Evolutionary conservation across 2,797 vertebrate species (phyloP).

Genomic region (Leucoraja ocellata): DNA sequence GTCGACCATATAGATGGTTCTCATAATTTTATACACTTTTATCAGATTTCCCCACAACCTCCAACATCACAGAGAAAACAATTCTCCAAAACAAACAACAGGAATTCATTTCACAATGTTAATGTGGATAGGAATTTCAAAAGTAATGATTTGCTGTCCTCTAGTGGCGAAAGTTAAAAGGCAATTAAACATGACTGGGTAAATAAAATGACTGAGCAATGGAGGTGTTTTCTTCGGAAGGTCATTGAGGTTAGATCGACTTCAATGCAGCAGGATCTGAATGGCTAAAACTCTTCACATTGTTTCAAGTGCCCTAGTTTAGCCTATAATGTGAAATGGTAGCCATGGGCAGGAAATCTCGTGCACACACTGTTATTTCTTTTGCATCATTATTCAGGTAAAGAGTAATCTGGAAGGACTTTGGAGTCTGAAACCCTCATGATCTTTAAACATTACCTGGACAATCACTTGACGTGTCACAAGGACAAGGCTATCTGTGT

Average conservation of each 20-base stretch:
- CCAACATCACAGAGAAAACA: no score
- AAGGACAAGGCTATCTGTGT: no score
- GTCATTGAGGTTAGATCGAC: not conserved
- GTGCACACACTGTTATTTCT: not conserved
- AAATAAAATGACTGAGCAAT: not conserved
- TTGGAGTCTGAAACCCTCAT: no score
- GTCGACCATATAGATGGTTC: no score
- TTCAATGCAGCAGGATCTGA: not conserved
- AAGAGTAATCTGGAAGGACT: no score
- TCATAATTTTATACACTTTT: no score
- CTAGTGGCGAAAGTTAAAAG: not conserved
- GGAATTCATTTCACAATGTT: not conserved
- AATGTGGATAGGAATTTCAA: not conserved
- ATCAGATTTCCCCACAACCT: no score
- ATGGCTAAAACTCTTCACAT: not conserved
- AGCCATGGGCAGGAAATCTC: not conserved
- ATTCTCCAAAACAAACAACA: not conserved
- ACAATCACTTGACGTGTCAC: no score
- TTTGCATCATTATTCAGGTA: no score
- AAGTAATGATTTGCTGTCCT: slow-evolving; percentile 20
- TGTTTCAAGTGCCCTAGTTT: not conserved
- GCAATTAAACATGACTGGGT: not conserved
- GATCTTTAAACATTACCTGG: no score
- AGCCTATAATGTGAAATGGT: not conserved
- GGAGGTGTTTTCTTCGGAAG: not conserved